Evolutionary conservation across 2,888 invertebrate species (phyloP).

Genomic region (Teleogryllus oceanicus): DNA sequence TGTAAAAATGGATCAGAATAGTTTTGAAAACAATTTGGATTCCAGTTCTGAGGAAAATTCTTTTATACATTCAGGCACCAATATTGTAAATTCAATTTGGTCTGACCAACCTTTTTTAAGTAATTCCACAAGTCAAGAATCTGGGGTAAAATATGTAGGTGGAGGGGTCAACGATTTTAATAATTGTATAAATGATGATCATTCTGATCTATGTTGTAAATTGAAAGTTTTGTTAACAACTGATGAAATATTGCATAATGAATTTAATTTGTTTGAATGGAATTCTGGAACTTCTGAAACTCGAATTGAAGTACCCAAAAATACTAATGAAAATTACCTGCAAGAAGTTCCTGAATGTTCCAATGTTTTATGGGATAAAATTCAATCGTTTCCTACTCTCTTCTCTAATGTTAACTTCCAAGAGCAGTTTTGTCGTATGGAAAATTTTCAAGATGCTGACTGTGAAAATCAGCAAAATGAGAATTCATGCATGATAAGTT

Average conservation of each 20-base stretch:
- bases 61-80: constrained; percentile 52
- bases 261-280: constrained; percentile 18
- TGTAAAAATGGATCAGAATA: constrained; percentile 44
- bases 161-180: not conserved
- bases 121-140: constrained; percentile 28
- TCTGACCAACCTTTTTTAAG: constrained; percentile 41
- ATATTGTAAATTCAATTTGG: constrained; percentile 56
- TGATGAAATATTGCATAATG: not conserved
- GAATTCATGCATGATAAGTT: not conserved
- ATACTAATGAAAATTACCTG: not conserved
- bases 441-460: not conserved
- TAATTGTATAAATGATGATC: constrained; percentile 18
- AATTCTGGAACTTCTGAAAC: not conserved
- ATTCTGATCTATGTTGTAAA: not conserved
- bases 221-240: not conserved
- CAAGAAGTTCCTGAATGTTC: constrained; percentile 19
- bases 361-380: constrained; percentile 25
- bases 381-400: constrained; percentile 29
- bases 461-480: not conserved
- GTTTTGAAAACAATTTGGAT: constrained; percentile 41
- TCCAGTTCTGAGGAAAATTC: constrained; percentile 32
- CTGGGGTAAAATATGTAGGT: constrained; percentile 19
- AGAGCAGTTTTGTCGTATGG: not conserved
- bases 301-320: constrained; percentile 22
- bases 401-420: constrained; percentile 29